Conservation (phyloP, 2,113 vertebrate species). For the Epinephelus cyanopodus region DNA sequence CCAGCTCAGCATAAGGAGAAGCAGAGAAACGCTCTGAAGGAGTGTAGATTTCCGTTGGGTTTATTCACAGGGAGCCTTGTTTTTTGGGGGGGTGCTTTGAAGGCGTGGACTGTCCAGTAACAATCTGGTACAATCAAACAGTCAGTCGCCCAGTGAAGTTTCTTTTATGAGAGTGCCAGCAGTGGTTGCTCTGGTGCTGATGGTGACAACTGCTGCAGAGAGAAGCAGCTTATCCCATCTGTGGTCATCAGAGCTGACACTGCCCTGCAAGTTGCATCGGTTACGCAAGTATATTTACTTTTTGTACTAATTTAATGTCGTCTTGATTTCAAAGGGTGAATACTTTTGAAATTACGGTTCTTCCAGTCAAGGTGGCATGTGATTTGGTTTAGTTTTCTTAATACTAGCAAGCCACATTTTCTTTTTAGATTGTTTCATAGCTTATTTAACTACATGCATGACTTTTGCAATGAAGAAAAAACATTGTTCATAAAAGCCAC, state of each 20-base stretch:
- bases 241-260: neutral
- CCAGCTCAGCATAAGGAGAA: neutral
- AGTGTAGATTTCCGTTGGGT: neutral
- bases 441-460: neutral
- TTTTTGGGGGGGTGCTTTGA: constrained; percentile 14
- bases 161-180: constrained; percentile 72
- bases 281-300: neutral
- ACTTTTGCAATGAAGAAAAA: neutral
- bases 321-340: neutral
- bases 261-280: neutral
- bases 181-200: constrained; percentile 70
- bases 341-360: neutral
- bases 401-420: neutral
- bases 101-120: constrained; percentile 59
- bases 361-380: too few species aligned
- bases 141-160: constrained; percentile 39
- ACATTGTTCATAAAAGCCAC: neutral
- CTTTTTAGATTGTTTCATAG: neutral
- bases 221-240: neutral
- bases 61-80: neutral
- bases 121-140: constrained; percentile 68
- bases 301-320: neutral
- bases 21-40: neutral
- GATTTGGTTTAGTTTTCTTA: neutral
- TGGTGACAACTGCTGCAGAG: constrained; percentile 34